Percentiles rank a stretch among this genome's conserved stretches.
Evolutionary conservation across 1,140 invertebrate genomes (phyloP).

Genomic region (Leptinotarsa texana): DNA sequence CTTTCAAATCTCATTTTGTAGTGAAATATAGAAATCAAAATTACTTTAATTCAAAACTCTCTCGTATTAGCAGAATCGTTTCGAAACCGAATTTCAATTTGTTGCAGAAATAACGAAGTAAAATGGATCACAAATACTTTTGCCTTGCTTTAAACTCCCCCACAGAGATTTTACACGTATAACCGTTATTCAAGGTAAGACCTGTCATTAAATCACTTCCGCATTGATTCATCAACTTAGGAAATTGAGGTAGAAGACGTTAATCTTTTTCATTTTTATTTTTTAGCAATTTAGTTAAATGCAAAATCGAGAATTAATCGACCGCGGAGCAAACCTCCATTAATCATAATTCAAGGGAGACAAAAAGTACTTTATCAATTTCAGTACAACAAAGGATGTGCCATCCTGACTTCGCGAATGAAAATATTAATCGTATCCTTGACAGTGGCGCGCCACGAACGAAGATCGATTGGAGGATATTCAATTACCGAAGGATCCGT

Average conservation of each 20-base stretch:
- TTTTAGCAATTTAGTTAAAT: constrained; percentile 14
- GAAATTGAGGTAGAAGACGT: constrained; percentile 6
- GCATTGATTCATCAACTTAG: constrained; percentile 8
- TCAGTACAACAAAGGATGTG: constrained; percentile 18
- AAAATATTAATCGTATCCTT: constrained; percentile 8
- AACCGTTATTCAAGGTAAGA: no score
- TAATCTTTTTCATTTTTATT: constrained; percentile 13
- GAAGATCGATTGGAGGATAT: constrained; percentile 13
- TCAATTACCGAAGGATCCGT: constrained; percentile 7
- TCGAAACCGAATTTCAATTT: no score
- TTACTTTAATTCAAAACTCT: no score
- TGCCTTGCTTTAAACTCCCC: no score
- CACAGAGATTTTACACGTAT: no score
- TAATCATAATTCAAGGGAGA: constrained; percentile 16
- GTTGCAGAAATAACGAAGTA: no score
- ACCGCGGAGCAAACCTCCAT: not conserved
- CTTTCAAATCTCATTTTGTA: no score
- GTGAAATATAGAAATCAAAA: no score
- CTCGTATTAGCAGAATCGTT: no score
- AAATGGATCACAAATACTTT: no score
- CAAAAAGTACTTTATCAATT: constrained; percentile 22
- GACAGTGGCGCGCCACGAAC: constrained; percentile 2
- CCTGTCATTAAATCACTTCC: not conserved
- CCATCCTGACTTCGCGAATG: constrained; percentile 17
- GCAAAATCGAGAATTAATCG: constrained; percentile 17